Conservation (phyloP, 2,888 invertebrate species). For the Trachelus troglodyta region DNA sequence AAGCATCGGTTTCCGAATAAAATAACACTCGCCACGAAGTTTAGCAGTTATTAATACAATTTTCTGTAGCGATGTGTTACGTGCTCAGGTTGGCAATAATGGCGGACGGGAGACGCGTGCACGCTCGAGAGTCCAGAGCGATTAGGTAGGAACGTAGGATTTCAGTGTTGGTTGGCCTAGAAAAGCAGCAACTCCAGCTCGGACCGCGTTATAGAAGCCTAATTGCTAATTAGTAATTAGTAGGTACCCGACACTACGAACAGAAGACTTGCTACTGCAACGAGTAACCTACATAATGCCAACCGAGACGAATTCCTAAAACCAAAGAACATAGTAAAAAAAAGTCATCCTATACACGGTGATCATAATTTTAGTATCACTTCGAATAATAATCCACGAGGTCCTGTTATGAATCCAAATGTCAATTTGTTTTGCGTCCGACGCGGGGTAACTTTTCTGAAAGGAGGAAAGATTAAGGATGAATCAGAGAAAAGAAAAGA, state of each 20-base stretch:
- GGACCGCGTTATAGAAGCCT: constrained; percentile 33
- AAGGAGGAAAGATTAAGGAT: neutral
- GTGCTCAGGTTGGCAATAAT: neutral
- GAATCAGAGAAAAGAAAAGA: constrained; percentile 6
- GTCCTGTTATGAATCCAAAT: neutral
- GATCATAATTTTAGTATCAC: neutral
- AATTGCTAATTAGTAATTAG: constrained; percentile 57
- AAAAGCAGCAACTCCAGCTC: constrained; percentile 37
- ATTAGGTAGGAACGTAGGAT: constrained; percentile 44
- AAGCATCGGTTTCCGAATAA: neutral
- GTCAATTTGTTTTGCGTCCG: neutral
- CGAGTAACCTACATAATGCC: constrained; percentile 21
- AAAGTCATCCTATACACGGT: neutral
- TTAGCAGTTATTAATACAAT: neutral
- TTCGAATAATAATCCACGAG: neutral
- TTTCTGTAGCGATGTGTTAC: neutral
- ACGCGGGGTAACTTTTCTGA: neutral
- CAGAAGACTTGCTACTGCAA: constrained; percentile 13
- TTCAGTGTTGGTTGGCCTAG: constrained; percentile 41
- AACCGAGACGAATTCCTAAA: constrained; percentile 8
- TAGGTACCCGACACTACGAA: constrained; percentile 24
- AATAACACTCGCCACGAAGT: neutral
- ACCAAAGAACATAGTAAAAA: neutral
- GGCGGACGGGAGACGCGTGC: neutral
- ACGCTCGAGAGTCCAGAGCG: constrained; percentile 17